Percentiles rank a stretch among this genome's conserved stretches.
phyloP scores from a whole-genome alignment of 1,140 invertebrate species.

The Bombyx mori region ASM3026992v2 NC_085110.1:12816001-12816500 shows the following conservation, averaged over 20 bases:
- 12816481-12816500: conserved; percentile 24
- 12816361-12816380: conserved; percentile 60
- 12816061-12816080: conserved; percentile 51
- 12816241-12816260: conserved; percentile 55
- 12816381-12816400: conserved; percentile 36
- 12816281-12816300: conserved; percentile 35
- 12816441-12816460: background rate
- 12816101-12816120: conserved; percentile 15
- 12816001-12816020: conserved; percentile 65
- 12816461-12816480: conserved; percentile 11
- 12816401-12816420: conserved; percentile 7
- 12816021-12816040: conserved; percentile 66
- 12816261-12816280: conserved; percentile 53
- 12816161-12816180: conserved; percentile 69
- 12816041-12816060: conserved; percentile 28
- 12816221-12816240: conserved; percentile 50
- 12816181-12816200: conserved; percentile 64
- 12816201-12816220: conserved; percentile 53
- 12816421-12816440: conserved; percentile 3
- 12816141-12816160: conserved; percentile 32
- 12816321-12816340: conserved; percentile 26
- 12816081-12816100: conserved; percentile 41
- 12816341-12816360: conserved; percentile 52
- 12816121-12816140: conserved; percentile 21
- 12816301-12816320: conserved; percentile 11